These are phyloP conservation scores for Drymodes brunneopygia DNA, from an alignment of 2,113 vertebrate genomes.

Conservation along the genomic window DNA sequence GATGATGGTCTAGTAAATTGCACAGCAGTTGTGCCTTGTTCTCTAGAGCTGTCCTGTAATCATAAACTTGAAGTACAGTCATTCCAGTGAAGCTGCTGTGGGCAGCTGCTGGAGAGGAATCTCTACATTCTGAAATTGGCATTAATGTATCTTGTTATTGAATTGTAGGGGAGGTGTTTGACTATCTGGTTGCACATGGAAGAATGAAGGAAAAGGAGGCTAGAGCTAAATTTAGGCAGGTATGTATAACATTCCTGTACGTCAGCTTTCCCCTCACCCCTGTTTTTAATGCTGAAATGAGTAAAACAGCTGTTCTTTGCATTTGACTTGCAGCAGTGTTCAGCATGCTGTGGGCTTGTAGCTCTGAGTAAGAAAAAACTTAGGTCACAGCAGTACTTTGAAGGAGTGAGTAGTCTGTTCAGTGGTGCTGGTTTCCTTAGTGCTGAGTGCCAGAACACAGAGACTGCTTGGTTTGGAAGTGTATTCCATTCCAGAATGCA, in stretches of 20 bases:
- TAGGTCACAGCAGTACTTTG: neutral
- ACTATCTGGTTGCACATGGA: slow-evolving; percentile 98
- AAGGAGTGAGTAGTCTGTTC: neutral
- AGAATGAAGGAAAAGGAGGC: slow-evolving; percentile 99
- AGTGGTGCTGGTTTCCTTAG: neutral
- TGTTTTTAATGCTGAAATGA: slow-evolving; percentile 15
- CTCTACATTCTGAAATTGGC: neutral
- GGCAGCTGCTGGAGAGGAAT: neutral
- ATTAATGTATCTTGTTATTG: neutral
- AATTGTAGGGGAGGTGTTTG: slow-evolving; percentile 92
- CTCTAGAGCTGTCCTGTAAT: neutral
- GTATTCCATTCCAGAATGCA: neutral
- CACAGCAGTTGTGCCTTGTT: neutral
- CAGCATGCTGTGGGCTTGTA: neutral
- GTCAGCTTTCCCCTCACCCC: neutral
- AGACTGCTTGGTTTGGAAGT: neutral
- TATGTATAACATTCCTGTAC: slow-evolving; percentile 64
- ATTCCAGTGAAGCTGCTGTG: neutral
- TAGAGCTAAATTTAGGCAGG: slow-evolving; percentile 99
- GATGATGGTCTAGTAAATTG: neutral
- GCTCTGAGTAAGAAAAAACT: neutral
- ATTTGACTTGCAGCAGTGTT: neutral
- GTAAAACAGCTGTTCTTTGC: neutral
- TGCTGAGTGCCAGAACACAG: neutral
- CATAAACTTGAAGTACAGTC: neutral